Conservation (phyloP, 2,888 invertebrate species). For the Sinodicranocentrus sp. region DNA sequence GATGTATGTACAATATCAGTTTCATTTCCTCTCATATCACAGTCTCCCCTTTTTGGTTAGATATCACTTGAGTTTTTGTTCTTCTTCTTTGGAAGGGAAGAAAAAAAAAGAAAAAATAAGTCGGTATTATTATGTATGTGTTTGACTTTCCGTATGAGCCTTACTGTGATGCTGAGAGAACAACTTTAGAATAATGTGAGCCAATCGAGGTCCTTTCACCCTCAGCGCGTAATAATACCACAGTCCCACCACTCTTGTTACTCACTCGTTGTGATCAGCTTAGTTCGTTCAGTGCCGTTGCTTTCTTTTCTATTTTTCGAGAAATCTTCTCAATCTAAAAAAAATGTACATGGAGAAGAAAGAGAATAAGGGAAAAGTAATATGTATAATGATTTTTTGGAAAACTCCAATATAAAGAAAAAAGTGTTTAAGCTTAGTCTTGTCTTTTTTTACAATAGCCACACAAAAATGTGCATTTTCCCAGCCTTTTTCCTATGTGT, state of each 20-base stretch:
- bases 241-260: conserved; percentile 19
- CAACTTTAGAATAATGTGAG: conserved; percentile 21
- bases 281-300: conserved; percentile 1
- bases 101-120: too few relatives aligned
- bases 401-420: background rate
- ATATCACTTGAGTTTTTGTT: background rate
- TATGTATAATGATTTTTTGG: background rate
- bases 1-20: conserved; percentile 5
- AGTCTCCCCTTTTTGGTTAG: background rate
- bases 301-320: background rate
- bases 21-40: background rate
- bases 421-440: background rate
- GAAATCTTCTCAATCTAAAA: background rate
- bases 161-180: background rate
- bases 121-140: background rate
- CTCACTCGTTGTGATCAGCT: conserved; percentile 14
- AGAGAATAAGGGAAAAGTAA: too few relatives aligned
- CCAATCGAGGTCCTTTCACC: conserved; percentile 36
- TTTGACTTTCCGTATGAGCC: background rate
- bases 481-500: background rate
- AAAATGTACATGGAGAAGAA: background rate
- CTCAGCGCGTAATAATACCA: conserved; percentile 24
- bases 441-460: background rate
- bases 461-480: background rate
- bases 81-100: too few relatives aligned